Evolutionary conservation across 2,797 vertebrate genomes (phyloP), one percentile per base, ranked within the genome.

Genomic region (Serranus cabrilla): DNA sequence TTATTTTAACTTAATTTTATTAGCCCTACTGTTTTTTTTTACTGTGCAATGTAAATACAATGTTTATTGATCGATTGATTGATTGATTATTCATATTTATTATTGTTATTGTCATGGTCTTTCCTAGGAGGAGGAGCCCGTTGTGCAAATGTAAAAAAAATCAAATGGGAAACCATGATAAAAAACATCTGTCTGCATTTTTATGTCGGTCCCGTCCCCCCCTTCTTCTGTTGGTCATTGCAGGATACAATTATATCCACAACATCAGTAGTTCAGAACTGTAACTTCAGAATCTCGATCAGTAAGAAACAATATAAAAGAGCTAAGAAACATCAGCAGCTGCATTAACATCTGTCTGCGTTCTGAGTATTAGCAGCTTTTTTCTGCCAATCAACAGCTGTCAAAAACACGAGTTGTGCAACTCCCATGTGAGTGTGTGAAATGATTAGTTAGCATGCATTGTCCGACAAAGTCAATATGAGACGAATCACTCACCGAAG

Each of bases 401-500:
- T 67, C 25, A 54, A 25, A 46, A 69, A 83, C 46, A n/a, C 16
- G 49, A 73, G 17, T 47, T 65, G 78, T 18, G 60, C 34, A 59
- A 62, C 52, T 40, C 52, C 49, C 54, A 27, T 34, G 63, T 52
- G 62, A 62, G 52, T 37, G 47, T 34, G 20, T 42, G 10, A 5
- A 6, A 45, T 11, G 23, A 40, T 25, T 1, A 17, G 2, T 45
- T 18, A 20, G 51, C 56, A 45, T n/a, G 27, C 77, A 56, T 4
- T n/a, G 54, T 18, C 23, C 39, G n/a, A 64, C 0, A 12, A 5
- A 60, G 49, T 2, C 27, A 13, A 49, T 4, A 13, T 8, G 4
- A 21, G 2, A 4, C 16, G 8, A 46, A 4, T 16, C 9, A 72
- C 98, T 97, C 88, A 99, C 98, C 98, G 20, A 99, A 99, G 91